These are phyloP conservation scores for Scaptomyza polygonia DNA, from an alignment of 2,888 invertebrate genomes.

Conservation along the genomic window DNA sequence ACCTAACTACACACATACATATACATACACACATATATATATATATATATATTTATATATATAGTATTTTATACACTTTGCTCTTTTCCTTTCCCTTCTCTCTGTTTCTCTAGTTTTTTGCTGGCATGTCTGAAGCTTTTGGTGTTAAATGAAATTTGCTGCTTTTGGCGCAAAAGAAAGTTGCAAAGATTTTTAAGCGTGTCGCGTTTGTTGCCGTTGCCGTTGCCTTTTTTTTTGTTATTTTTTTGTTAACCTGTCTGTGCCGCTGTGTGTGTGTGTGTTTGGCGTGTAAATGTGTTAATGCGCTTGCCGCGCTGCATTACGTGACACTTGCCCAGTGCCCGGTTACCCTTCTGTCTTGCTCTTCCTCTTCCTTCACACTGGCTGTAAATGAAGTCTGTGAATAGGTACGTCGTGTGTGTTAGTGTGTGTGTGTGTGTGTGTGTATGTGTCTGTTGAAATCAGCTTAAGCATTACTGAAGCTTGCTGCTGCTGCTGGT, in stretches of 20 bases:
- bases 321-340: slow-evolving; percentile 65
- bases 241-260: slow-evolving; percentile 20
- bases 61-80: not conserved
- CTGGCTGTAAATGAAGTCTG: slow-evolving; percentile 69
- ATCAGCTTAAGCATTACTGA: slow-evolving; percentile 77
- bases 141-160: slow-evolving; percentile 76
- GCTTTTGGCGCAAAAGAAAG: slow-evolving; percentile 77
- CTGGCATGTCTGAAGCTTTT: slow-evolving; percentile 51
- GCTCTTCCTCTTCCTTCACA: not conserved
- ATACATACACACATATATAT: too few relatives aligned
- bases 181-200: slow-evolving; percentile 78
- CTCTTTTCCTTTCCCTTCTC: not conserved
- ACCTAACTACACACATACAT: slow-evolving; percentile 1
- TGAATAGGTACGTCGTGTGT: slow-evolving; percentile 6
- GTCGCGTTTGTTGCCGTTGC: slow-evolving; percentile 49
- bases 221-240: slow-evolving; percentile 16
- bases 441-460: slow-evolving; percentile 49
- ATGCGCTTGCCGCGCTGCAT: slow-evolving; percentile 67
- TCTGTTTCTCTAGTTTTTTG: slow-evolving; percentile 2
- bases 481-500: slow-evolving; percentile 48
- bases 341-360: not conserved
- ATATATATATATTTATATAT: too few relatives aligned
- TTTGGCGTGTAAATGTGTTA: slow-evolving; percentile 62
- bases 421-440: slow-evolving; percentile 13
- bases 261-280: slow-evolving; percentile 24